Percentiles rank a stretch among this genome's conserved stretches.
Evolutionary conservation across 2,888 invertebrate species (phyloP).

Genomic region (Morpho helenor): DNA sequence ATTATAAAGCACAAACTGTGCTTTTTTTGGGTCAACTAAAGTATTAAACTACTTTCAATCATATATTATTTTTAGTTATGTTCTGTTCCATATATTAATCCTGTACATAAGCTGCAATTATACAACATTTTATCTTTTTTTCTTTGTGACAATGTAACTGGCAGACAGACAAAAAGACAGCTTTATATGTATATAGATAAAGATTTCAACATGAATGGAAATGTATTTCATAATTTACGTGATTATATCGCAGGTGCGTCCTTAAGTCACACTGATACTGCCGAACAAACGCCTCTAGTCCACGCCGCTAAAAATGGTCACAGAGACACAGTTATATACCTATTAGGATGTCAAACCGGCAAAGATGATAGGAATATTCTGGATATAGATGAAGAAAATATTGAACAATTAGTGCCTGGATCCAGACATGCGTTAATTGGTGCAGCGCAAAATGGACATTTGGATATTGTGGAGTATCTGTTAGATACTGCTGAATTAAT

Average conservation of each 20-base stretch:
- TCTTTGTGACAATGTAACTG: too few relatives aligned
- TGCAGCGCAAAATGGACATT: slow-evolving; percentile 92
- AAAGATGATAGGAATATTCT: slow-evolving; percentile 84
- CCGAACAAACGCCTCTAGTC: slow-evolving; percentile 91
- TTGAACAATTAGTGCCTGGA: slow-evolving; percentile 86
- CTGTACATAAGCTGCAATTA: too few relatives aligned
- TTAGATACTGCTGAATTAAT: slow-evolving; percentile 91
- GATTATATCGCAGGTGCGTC: slow-evolving; percentile 75
- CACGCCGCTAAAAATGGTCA: slow-evolving; percentile 95
- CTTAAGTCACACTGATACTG: slow-evolving; percentile 88
- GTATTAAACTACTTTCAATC: too few relatives aligned
- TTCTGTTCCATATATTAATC: too few relatives aligned
- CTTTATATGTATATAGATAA: too few relatives aligned
- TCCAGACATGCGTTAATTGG: slow-evolving; percentile 93
- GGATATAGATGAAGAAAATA: slow-evolving; percentile 66
- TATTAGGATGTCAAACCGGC: slow-evolving; percentile 85
- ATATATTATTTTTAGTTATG: too few relatives aligned
- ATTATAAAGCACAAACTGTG: too few relatives aligned
- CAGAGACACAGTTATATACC: slow-evolving; percentile 90
- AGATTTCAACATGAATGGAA: too few relatives aligned
- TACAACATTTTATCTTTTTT: too few relatives aligned
- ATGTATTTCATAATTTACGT: too few relatives aligned
- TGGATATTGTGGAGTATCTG: slow-evolving; percentile 93
- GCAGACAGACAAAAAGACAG: too few relatives aligned
- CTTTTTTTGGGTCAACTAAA: too few relatives aligned